Evolutionary conservation across 2,113 vertebrate genomes (phyloP).

Genomic region (Edolisoma coerulescens): DNA sequence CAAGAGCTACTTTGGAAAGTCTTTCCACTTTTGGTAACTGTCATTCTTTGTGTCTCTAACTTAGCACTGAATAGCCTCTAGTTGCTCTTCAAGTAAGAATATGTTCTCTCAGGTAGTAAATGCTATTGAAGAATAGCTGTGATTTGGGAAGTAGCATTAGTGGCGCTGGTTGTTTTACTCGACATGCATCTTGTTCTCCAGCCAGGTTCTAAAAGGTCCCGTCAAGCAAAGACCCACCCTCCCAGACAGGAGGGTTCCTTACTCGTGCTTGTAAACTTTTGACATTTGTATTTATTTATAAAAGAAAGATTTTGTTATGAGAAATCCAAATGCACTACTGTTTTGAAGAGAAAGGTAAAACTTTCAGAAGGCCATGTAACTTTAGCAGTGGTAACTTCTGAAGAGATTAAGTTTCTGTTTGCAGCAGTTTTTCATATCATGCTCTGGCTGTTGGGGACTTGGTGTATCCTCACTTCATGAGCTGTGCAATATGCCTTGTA

Average conservation of each 20-base stretch:
- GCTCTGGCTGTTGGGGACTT: neutral
- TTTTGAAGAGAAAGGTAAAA: neutral
- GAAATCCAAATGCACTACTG: neutral
- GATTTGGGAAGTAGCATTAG: neutral
- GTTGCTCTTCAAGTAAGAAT: neutral
- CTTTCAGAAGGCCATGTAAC: neutral
- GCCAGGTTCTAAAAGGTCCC: neutral
- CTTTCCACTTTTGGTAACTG: neutral
- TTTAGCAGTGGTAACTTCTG: neutral
- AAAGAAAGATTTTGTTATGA: neutral
- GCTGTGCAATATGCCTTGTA: neutral
- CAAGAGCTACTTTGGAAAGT: neutral
- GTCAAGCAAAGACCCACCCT: neutral
- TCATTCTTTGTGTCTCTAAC: neutral
- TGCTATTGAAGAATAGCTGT: neutral
- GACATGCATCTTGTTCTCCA: rapidly evolving
- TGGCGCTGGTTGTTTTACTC: rapidly evolving
- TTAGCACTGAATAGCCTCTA: neutral
- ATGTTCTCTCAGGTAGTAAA: neutral
- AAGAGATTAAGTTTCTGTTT: neutral
- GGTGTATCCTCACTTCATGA: neutral
- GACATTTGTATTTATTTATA: neutral
- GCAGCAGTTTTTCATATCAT: neutral
- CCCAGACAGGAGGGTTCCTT: neutral
- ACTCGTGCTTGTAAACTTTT: neutral